Percentiles rank a stretch among this genome's conserved stretches.
Evolutionary conservation across 2,113 vertebrate species (phyloP).

Genomic region (Microtus richardsoni): DNA sequence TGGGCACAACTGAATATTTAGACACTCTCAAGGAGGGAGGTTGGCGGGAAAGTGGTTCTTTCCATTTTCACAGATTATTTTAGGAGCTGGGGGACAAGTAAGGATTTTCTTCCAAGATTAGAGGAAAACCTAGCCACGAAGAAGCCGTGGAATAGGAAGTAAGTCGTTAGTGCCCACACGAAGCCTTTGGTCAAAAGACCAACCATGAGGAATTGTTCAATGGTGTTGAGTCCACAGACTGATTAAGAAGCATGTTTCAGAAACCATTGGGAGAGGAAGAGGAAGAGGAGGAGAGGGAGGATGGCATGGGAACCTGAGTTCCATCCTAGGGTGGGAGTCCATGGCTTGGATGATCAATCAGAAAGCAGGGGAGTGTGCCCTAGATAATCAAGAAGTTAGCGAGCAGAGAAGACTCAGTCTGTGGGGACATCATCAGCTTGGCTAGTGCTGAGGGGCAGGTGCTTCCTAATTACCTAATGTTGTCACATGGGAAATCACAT

Average conservation of each 20-base stretch:
- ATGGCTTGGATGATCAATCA: neutral
- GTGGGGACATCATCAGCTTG: conserved; percentile 16
- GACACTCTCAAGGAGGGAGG: conserved; percentile 38
- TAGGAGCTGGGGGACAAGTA: neutral
- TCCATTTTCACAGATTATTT: conserved; percentile 59
- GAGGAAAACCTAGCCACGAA: neutral
- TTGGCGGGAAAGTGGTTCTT: conserved; percentile 3
- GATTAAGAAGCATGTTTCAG: neutral
- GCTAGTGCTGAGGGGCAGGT: neutral
- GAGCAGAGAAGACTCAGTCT: neutral
- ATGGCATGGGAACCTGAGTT: neutral
- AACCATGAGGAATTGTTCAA: neutral
- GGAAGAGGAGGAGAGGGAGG: neutral
- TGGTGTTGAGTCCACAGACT: neutral
- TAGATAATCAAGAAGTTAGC: neutral
- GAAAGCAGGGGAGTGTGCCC: neutral
- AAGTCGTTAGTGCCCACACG: neutral
- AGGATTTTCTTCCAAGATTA: conserved; percentile 20
- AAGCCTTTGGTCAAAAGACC: neutral
- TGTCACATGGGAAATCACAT: conserved; percentile 12
- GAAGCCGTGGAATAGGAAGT: neutral
- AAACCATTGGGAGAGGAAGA: neutral
- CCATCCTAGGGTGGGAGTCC: neutral
- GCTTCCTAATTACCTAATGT: conserved; percentile 6
- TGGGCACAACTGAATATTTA: conserved; percentile 51